Percentiles rank a stretch among this genome's conserved stretches.
phyloP scores from a whole-genome alignment of 2,113 vertebrate genomes.

The Nannospalax galili region DNA sequence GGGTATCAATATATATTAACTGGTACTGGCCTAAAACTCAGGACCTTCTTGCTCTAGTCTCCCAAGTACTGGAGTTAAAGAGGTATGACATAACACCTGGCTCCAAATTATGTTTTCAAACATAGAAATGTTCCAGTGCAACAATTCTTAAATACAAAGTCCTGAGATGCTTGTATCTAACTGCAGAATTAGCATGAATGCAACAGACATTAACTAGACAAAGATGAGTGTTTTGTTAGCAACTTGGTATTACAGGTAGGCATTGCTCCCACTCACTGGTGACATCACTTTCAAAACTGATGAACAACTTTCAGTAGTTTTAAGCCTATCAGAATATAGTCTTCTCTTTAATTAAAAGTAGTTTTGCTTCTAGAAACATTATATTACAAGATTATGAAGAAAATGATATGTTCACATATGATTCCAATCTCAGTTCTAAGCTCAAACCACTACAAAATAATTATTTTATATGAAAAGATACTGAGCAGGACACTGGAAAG shows the following conservation, averaged over 20 bases:
- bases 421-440: neutral
- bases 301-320: neutral
- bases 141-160: constrained; percentile 11
- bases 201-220: neutral
- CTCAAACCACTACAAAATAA: neutral
- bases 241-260: neutral
- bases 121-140: neutral
- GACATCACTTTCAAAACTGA: neutral
- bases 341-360: constrained; percentile 30
- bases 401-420: neutral
- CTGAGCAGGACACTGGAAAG: neutral
- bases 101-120: constrained; percentile 34
- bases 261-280: neutral
- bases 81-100: neutral
- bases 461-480: neutral
- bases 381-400: neutral
- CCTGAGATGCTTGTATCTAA: neutral
- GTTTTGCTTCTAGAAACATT: neutral
- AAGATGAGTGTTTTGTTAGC: neutral
- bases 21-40: neutral
- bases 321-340: constrained; percentile 19
- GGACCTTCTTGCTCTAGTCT: neutral
- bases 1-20: too few species aligned
- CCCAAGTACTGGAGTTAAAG: too few species aligned
- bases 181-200: neutral